Conservation (phyloP, 2,113 vertebrate species). For the Diadophis punctatus region DNA sequence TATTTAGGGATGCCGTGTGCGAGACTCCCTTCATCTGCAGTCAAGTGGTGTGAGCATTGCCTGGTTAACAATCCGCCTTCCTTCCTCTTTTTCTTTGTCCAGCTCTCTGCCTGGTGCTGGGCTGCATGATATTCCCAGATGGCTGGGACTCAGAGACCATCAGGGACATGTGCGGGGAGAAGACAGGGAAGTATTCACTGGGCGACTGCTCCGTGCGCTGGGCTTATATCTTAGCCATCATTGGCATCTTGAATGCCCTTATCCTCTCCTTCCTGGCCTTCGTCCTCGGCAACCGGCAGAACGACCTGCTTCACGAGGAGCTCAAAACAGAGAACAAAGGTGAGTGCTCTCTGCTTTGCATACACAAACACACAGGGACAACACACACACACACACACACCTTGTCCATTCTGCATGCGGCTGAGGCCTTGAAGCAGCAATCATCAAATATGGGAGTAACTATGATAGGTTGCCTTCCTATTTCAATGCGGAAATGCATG, state of each 20-base stretch:
- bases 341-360: constrained; percentile 24
- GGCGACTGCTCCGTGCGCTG: constrained; percentile 91
- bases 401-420: too few relatives aligned
- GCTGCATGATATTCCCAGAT: constrained; percentile 90
- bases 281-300: constrained; percentile 91
- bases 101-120: constrained; percentile 90
- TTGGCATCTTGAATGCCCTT: constrained; percentile 91
- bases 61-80: neutral
- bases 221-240: constrained; percentile 92
- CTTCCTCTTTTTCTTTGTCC: neutral
- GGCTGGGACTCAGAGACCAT: constrained; percentile 92
- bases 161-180: constrained; percentile 89
- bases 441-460: neutral
- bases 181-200: constrained; percentile 86
- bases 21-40: neutral
- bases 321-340: constrained; percentile 88
- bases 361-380: too few relatives aligned
- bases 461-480: neutral
- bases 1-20: neutral
- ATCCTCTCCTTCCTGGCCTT: constrained; percentile 94
- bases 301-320: constrained; percentile 84
- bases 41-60: neutral
- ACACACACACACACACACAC: too few relatives aligned
- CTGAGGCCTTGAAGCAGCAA: too few relatives aligned
- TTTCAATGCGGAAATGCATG: neutral